Conservation (phyloP, 2,113 vertebrate species). For the Grallaria varia region DNA sequence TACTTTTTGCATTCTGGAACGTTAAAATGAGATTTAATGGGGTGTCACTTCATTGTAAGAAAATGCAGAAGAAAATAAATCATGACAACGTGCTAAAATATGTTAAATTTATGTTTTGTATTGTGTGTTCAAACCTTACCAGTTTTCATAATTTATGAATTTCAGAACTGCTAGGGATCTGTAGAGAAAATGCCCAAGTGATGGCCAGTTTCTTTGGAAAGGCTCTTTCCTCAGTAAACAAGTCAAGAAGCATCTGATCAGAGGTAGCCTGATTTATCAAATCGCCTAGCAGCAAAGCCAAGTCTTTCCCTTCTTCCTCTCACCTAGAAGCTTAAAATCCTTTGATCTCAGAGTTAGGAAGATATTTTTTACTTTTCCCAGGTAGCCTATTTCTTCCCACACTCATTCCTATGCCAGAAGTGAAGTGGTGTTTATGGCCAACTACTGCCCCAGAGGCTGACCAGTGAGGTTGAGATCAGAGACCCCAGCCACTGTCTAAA, state of each 20-base stretch:
- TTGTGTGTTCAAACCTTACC: not conserved
- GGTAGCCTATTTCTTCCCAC: fast-evolving
- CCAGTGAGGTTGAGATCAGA: not conserved
- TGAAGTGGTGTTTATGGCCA: not conserved
- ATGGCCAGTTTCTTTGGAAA: not conserved
- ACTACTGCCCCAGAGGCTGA: not conserved
- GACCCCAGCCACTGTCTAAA: not conserved
- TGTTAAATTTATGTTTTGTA: not conserved
- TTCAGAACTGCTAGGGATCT: not conserved
- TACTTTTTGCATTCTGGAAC: not conserved
- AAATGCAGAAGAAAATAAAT: not conserved
- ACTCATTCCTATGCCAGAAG: not conserved
- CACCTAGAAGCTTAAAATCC: not conserved
- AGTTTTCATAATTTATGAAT: not conserved
- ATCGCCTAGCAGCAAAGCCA: not conserved
- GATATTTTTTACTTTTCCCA: not conserved
- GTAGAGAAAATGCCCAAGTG: not conserved
- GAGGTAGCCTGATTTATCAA: not conserved
- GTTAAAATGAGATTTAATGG: constrained; percentile 8
- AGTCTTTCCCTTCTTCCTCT: not conserved
- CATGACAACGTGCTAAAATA: not conserved
- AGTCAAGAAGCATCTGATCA: not conserved
- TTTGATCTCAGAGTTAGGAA: not conserved
- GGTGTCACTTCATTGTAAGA: not conserved
- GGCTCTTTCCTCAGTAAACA: not conserved